These are phyloP conservation scores for Thunnus albacares DNA, from an alignment of 2,797 vertebrate genomes.

Conservation along the genomic window DNA sequence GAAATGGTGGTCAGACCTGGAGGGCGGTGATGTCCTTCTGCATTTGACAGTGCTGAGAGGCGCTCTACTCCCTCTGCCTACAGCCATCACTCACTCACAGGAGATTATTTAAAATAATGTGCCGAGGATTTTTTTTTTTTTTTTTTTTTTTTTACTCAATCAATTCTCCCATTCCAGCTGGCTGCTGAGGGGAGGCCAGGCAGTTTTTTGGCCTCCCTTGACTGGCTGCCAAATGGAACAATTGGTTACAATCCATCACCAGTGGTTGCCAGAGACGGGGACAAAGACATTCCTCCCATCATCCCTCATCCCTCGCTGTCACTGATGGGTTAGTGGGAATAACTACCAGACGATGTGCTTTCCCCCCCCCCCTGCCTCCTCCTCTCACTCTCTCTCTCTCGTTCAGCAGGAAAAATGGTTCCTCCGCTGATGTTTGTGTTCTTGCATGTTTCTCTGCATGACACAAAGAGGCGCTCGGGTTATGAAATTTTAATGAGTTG, in stretches of 20 bases:
- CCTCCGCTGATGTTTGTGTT: slow-evolving; percentile 20
- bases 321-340: slow-evolving; percentile 52
- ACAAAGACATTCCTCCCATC: slow-evolving; percentile 78
- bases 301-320: slow-evolving; percentile 57
- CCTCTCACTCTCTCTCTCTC: not conserved
- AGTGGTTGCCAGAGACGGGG: slow-evolving; percentile 69
- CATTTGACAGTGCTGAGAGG: slow-evolving; percentile 34
- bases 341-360: slow-evolving; percentile 21
- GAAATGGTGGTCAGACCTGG: slow-evolving; percentile 27
- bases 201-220: slow-evolving; percentile 59
- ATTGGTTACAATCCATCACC: slow-evolving; percentile 80
- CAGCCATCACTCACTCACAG: slow-evolving; percentile 64
- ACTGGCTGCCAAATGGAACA: slow-evolving; percentile 81
- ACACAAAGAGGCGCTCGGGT: slow-evolving; percentile 60
- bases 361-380: not conserved
- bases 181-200: slow-evolving; percentile 53
- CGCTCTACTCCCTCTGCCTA: slow-evolving; percentile 48
- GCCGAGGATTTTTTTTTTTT: slow-evolving; percentile 44
- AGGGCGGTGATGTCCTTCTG: slow-evolving; percentile 43
- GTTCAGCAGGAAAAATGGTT: slow-evolving; percentile 31
- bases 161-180: slow-evolving; percentile 66
- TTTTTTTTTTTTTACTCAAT: slow-evolving; percentile 64
- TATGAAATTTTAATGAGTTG: slow-evolving; percentile 80
- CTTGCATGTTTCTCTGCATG: slow-evolving; percentile 40
- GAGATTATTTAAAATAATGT: slow-evolving; percentile 74